Percentiles rank a stretch among this genome's conserved stretches.
These are phyloP conservation scores for Cephus runcator DNA, from an alignment of 2,888 invertebrate species.

Conservation along the genomic window DNA sequence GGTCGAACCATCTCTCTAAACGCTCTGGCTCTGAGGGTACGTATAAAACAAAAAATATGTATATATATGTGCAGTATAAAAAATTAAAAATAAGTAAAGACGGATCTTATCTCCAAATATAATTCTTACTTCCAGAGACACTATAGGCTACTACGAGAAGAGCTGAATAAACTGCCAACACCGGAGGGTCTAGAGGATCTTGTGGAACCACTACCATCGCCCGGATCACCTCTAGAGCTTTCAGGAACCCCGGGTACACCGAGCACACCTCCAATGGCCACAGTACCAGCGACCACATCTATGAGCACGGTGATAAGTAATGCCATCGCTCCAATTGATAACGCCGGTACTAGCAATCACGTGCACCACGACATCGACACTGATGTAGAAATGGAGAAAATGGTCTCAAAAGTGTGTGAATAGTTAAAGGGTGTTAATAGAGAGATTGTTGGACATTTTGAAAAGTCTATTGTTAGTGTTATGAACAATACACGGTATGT, in stretches of 20 bases:
- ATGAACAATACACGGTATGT: conserved; percentile 23
- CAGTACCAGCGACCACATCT: conserved; percentile 31
- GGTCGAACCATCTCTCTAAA: conserved; percentile 80
- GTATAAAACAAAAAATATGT: neutral
- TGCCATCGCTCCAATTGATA: conserved; percentile 41
- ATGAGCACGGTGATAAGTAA: conserved; percentile 38
- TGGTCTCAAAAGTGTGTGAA: conserved; percentile 77
- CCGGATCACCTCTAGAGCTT: conserved; percentile 62
- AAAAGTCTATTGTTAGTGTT: conserved; percentile 63
- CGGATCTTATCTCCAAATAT: neutral
- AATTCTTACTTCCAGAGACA: conserved; percentile 72
- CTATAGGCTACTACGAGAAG: conserved; percentile 86
- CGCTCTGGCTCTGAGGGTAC: conserved; percentile 80
- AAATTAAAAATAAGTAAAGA: neutral
- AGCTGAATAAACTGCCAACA: conserved; percentile 83
- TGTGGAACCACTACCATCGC: conserved; percentile 69
- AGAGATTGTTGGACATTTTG: conserved; percentile 64
- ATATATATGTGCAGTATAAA: neutral
- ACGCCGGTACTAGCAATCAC: conserved; percentile 46
- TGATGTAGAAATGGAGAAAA: conserved; percentile 82
- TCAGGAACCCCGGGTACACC: conserved; percentile 54
- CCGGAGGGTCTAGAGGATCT: conserved; percentile 81
- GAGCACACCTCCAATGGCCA: conserved; percentile 52
- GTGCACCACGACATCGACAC: conserved; percentile 69
- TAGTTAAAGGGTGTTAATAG: conserved; percentile 64